These are phyloP conservation scores for Xanthostigma xanthostigma DNA, from an alignment of 2,888 invertebrate genomes.

Conservation along the genomic window DNA sequence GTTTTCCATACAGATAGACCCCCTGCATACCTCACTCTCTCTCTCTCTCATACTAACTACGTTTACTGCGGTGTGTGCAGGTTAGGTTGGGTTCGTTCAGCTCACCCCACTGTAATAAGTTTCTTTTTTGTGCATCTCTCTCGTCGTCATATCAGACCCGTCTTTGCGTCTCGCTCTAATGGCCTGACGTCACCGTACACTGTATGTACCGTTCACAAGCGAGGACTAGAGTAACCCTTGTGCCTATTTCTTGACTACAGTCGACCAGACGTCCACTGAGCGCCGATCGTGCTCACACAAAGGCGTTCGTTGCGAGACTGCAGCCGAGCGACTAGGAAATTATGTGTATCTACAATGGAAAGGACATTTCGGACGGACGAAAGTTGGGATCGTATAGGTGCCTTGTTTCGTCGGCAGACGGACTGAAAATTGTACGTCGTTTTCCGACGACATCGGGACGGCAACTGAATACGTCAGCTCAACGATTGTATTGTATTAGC, in stretches of 20 bases:
- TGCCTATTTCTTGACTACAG: constrained; percentile 31
- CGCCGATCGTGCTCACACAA: constrained; percentile 23
- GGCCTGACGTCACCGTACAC: constrained; percentile 29
- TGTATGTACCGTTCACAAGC: constrained; percentile 10
- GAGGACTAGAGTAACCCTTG: constrained; percentile 21
- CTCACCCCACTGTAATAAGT: constrained; percentile 27
- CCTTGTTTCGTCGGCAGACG: not conserved
- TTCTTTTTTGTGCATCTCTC: constrained; percentile 21
- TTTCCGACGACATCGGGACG: constrained; percentile 2
- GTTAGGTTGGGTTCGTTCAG: constrained; percentile 28
- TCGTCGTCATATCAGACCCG: constrained; percentile 9
- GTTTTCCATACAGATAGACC: too few relatives aligned
- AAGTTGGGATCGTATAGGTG: constrained; percentile 1
- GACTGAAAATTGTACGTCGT: not conserved
- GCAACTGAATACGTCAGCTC: not conserved
- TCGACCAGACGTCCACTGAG: constrained; percentile 20
- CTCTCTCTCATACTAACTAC: too few relatives aligned
- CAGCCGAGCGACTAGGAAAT: constrained; percentile 19
- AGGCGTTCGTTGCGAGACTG: constrained; percentile 20
- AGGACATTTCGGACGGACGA: constrained; percentile 6
- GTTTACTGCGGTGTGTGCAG: constrained; percentile 9
- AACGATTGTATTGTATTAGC: too few relatives aligned
- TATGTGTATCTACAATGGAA: constrained; percentile 4
- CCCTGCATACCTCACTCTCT: too few relatives aligned
- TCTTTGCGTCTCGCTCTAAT: constrained; percentile 16